Conservation (phyloP, 2,113 vertebrate genomes). For the Rhea pennata region DNA sequence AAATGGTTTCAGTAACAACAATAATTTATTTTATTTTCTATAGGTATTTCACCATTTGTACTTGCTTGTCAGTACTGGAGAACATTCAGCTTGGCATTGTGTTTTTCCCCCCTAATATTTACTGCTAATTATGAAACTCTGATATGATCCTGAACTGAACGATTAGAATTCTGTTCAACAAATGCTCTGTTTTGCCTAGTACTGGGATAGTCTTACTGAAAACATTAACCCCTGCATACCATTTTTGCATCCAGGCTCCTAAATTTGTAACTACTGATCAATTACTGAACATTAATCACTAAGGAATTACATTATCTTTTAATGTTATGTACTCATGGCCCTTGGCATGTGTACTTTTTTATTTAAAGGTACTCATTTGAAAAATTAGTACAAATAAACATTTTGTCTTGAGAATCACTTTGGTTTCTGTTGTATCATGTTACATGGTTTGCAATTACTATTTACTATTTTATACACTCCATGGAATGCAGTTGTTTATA, state of each 20-base stretch:
- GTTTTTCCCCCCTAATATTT: background rate
- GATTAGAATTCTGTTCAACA: background rate
- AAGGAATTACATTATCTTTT: background rate
- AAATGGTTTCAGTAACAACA: constrained; percentile 29
- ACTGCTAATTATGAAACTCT: background rate
- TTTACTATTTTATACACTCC: background rate
- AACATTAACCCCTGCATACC: background rate
- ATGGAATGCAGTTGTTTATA: background rate
- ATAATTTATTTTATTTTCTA: constrained; percentile 1
- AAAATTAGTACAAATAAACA: constrained; percentile 74
- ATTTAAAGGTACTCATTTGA: constrained; percentile 50
- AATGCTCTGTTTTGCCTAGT: background rate
- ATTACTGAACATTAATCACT: background rate
- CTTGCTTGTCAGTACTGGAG: constrained; percentile 44
- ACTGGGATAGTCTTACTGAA: background rate
- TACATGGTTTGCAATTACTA: background rate
- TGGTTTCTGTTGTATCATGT: background rate
- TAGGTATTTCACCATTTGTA: background rate
- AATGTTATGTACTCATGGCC: background rate
- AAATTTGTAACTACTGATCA: background rate
- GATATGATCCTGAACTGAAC: background rate
- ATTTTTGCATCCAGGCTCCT: background rate
- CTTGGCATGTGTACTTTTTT: constrained; percentile 36
- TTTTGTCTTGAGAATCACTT: constrained; percentile 7
- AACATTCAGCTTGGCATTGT: background rate